Evolutionary conservation across 2,888 invertebrate genomes (phyloP), one percentile per base, ranked within the genome.

Genomic region (Sesia bembeciformis): DNA sequence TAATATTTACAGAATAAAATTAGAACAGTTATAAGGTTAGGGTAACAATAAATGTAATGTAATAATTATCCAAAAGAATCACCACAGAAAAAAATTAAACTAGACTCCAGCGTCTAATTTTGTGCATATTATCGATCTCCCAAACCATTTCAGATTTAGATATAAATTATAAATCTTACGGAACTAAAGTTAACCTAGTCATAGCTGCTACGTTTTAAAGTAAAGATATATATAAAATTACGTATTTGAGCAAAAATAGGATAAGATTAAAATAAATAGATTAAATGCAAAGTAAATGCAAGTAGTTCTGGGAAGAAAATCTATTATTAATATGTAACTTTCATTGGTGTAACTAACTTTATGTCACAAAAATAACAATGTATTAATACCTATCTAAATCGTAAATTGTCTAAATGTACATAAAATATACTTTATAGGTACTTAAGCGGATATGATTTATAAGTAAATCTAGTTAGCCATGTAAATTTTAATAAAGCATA

Each of bases 221-320:
- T 50, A 50, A 50, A 39, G 39, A 50, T 50, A 39, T 4, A 50
- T 50, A 50, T 23, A 23, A 23, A 50, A 50, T 50, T 39, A 46
- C n/a, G 46, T 46, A 46, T 46, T 46, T 46, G 46, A 46, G 46
- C 66, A 54, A 61, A 59, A 62, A 60, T 23, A 65, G 69, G 68
- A 70, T 63, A 67, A 59, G 40, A 62, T 61, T 65, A 59, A 64
- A 42, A 59, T 58, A 64, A 23, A 23, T 23, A 23, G 23, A 23
- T 65, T 74, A 81, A 79, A 80, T 74, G 74, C 73, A 67, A 64
- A 60, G 59, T 78, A 83, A 80, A 83, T 78, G 82, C 79, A 68
- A 68, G 61, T 56, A 62, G 55, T 63, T 65, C 58, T 43, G 49
- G 41, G 51, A 54, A 57, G 59, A 68, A 65, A 58, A 7, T 52